A percentile compares a stretch with the other conserved stretches of the same genome.
Evolutionary conservation across 2,888 invertebrate genomes (phyloP).

Genomic region (Andricus curvator): DNA sequence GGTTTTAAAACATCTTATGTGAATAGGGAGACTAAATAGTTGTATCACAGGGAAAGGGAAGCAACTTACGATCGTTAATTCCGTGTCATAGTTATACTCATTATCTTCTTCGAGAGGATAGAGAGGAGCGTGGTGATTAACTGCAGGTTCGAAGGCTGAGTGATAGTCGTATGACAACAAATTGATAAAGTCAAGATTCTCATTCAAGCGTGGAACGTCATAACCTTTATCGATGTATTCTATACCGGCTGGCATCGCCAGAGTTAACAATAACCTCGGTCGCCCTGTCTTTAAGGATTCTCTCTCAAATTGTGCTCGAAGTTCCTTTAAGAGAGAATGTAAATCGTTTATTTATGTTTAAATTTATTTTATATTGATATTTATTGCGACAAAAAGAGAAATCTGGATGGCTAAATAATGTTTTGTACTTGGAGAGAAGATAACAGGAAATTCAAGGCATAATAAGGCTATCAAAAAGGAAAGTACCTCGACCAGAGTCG

Average conservation of each 20-base stretch:
- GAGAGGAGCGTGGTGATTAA: conserved; percentile 94
- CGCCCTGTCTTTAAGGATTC: conserved; percentile 92
- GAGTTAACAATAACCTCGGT: conserved; percentile 89
- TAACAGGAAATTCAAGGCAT: too few relatives aligned
- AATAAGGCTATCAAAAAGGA: neutral
- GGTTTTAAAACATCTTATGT: conserved; percentile 83
- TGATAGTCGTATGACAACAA: conserved; percentile 95
- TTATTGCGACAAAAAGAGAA: neutral
- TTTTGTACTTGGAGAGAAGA: neutral
- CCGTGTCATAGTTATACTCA: conserved; percentile 92
- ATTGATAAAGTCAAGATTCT: conserved; percentile 96
- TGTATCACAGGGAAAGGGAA: conserved; percentile 84
- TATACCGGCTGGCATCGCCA: conserved; percentile 96
- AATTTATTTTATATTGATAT: neutral
- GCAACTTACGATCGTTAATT: conserved; percentile 91
- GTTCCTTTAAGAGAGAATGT: conserved; percentile 81
- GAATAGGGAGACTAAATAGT: conserved; percentile 77
- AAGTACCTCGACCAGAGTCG: conserved; percentile 87
- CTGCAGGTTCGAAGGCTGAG: conserved; percentile 93
- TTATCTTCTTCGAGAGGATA: conserved; percentile 89
- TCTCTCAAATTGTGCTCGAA: conserved; percentile 92
- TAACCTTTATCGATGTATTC: conserved; percentile 96
- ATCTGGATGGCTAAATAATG: neutral
- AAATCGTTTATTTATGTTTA: neutral
- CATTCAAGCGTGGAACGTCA: conserved; percentile 91